Evolutionary conservation across 2,113 vertebrate genomes (phyloP), one percentile per base, ranked within the genome.

Genomic region (Macroglossus sobrinus): DNA sequence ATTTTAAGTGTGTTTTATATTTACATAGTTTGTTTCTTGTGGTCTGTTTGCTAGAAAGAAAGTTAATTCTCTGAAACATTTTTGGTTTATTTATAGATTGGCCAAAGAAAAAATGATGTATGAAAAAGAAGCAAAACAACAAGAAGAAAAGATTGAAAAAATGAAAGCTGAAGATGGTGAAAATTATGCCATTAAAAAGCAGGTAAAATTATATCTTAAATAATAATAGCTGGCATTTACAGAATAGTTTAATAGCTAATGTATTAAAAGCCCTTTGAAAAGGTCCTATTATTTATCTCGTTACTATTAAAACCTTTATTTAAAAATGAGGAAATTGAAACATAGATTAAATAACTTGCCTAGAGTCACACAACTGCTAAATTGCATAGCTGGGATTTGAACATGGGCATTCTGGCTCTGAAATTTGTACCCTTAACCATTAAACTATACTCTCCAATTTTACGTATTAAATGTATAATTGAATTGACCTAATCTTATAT

Each of bases 51-150:
- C 40, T 80, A 96, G 93, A 96, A 40, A 26, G 91, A 88, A 95
- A 92, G 33, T 43, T 96, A 90, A 96, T 80, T 94, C 35, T 95
- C 50, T 87, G 30, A 95, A 96, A 87, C 15, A 55, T 81, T 76
- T 91, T 97, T 98, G 71, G 7, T 97, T 98, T 97, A 78, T 98
- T 98, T 97, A 85, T 98, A 99, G 99, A 91, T 98, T 99, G 98
- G 99, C 98, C 24, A 99, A 99, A 98, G 99, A 99, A 98, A 99
- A 99, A 98, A 68, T 98, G 50, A 98, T 99, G 95, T 99, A 99
- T 98, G 99, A 99, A 98, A 99, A 98, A 47, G 99, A 99, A 98
- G 99, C 99, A 76, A 99, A 99, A 98, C 98, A 99, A 90, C 99
- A 99, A 97, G 99, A 99, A 98, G 99, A 99, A 98, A 99, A 99